phyloP scores from a whole-genome alignment of 2,797 vertebrate species.

The Poecilia picta region DNA sequence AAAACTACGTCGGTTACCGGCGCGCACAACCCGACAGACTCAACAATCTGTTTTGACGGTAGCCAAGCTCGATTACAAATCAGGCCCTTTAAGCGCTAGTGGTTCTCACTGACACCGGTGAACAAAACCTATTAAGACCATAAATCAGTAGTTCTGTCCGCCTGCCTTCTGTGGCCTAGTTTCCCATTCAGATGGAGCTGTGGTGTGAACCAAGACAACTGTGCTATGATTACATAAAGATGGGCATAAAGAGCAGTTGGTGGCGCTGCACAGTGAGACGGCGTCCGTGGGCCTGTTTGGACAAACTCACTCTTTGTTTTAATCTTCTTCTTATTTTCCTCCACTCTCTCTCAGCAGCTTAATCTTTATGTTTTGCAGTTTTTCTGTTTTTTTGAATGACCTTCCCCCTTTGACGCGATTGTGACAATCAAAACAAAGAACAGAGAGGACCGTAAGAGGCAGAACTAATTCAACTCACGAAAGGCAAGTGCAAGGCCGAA shows the following conservation, averaged over 20 bases:
- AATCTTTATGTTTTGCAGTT: conserved; percentile 10
- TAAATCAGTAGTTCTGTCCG: conserved; percentile 59
- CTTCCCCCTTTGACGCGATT: background rate
- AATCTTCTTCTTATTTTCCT: background rate
- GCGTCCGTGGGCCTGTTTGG: conserved; percentile 63
- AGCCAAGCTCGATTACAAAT: conserved; percentile 57
- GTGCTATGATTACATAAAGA: conserved; percentile 66
- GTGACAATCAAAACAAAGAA: background rate
- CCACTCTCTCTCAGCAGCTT: conserved; percentile 8
- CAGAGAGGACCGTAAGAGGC: background rate
- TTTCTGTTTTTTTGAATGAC: background rate
- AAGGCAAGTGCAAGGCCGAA: background rate
- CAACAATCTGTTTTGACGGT: conserved; percentile 25
- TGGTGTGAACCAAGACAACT: conserved; percentile 52
- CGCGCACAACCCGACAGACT: background rate
- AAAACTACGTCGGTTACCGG: background rate
- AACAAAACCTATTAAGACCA: conserved; percentile 52
- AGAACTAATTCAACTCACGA: background rate
- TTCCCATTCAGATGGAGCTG: conserved; percentile 53
- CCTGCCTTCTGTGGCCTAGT: conserved; percentile 67
- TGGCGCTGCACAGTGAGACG: conserved; percentile 58
- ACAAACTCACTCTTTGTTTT: conserved; percentile 55
- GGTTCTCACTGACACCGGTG: conserved; percentile 51
- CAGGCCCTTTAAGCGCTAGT: conserved; percentile 55
- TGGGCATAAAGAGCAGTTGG: conserved; percentile 60